Conservation (phyloP, 2,113 vertebrate species). For the Erythrolamprus reginae region DNA sequence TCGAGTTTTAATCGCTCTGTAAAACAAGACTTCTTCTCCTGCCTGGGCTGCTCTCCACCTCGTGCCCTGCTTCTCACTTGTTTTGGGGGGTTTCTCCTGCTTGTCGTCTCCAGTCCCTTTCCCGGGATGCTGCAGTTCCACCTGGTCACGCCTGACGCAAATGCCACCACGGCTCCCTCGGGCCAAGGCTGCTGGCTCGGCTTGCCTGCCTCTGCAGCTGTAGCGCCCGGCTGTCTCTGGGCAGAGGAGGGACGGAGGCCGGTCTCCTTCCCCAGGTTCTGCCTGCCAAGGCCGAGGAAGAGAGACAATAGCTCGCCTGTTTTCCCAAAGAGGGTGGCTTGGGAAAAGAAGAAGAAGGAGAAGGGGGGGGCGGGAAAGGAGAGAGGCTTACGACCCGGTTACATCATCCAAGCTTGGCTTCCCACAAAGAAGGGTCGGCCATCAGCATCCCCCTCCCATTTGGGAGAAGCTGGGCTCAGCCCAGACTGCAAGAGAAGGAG, state of each 20-base stretch:
- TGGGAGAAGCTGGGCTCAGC: background rate
- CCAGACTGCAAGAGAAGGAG: background rate
- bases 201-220: background rate
- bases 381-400: background rate
- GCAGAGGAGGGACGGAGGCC: background rate
- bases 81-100: too few species aligned
- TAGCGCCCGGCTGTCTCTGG: background rate
- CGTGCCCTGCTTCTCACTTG: background rate
- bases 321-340: background rate
- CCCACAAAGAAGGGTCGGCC: background rate
- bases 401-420: background rate
- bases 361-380: background rate
- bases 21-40: background rate
- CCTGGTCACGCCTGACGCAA: background rate
- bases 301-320: background rate
- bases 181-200: background rate
- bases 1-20: too few species aligned
- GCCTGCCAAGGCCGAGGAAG: slow-evolving; percentile 8
- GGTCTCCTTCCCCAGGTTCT: background rate
- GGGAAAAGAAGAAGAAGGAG: background rate
- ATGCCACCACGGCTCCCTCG: background rate
- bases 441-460: background rate
- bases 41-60: background rate
- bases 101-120: background rate
- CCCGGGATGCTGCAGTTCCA: background rate